These are phyloP conservation scores for Perca schrenkii DNA, from an alignment of 2,113 vertebrate species.

Conservation along the genomic window DNA sequence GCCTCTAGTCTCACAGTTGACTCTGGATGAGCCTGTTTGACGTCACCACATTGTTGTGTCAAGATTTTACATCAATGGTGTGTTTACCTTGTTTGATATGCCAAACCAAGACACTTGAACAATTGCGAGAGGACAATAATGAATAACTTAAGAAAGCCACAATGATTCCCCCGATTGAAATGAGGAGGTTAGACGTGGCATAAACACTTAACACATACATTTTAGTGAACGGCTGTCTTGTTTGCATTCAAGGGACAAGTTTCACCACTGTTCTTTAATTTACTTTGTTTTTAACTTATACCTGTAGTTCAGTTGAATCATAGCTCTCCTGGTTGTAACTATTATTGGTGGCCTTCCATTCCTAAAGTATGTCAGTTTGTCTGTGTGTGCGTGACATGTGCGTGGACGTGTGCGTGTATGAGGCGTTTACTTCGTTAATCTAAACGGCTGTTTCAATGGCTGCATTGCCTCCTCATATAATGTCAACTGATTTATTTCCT, in stretches of 20 bases:
- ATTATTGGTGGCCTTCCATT: constrained; percentile 15
- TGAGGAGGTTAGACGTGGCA: constrained; percentile 24
- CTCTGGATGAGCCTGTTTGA: constrained; percentile 76
- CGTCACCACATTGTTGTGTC: constrained; percentile 80
- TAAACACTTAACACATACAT: constrained; percentile 52
- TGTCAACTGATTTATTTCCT: constrained; percentile 82
- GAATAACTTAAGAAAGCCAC: constrained; percentile 50
- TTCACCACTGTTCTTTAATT: constrained; percentile 26
- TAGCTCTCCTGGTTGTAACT: constrained; percentile 23
- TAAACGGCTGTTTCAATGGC: constrained; percentile 75
- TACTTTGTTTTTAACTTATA: constrained; percentile 45
- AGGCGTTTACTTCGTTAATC: constrained; percentile 77
- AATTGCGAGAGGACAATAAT: constrained; percentile 61
- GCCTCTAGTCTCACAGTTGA: constrained; percentile 72
- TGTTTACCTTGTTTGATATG: constrained; percentile 79
- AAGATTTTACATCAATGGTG: constrained; percentile 72
- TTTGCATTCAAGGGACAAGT: constrained; percentile 35
- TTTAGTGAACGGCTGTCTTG: constrained; percentile 31
- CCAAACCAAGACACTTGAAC: constrained; percentile 58
- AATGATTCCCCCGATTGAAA: constrained; percentile 48
- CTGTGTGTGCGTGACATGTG: constrained; percentile 16
- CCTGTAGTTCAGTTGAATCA: constrained; percentile 39
- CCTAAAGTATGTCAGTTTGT: constrained; percentile 19
- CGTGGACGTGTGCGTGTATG: background rate
- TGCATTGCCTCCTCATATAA: constrained; percentile 65